Evolutionary conservation across 2,888 invertebrate species (phyloP), one percentile per base, ranked within the genome.

Genomic region (Monochamus alternatus): DNA sequence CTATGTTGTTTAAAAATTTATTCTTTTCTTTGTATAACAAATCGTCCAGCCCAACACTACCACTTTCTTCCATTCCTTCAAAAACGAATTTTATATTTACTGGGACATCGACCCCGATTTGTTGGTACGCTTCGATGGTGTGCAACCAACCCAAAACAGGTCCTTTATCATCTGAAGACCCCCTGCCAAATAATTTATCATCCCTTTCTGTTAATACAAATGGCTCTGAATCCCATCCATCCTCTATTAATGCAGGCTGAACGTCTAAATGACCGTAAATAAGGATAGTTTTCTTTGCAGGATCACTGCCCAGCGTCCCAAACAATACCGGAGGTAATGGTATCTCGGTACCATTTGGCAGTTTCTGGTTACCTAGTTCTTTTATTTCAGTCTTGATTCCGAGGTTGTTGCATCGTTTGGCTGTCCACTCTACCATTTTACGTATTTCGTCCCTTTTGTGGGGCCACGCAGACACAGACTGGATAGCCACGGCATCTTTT

Each of bases 51-150:
- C 99, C 99, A 87, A 96, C 95, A 76, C 98, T 98, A 5, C 98
- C 98, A 77, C 95, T 95, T 88, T 99, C 99, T 89, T 99, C 99
- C 99, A 99, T 99, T 73, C 97, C 98, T 91, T 99, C 99, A 87
- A 99, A 95, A 12, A 97, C 93, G 89, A 99, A 98, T 92, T 95
- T 95, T 5, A 95, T 85, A 86, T 95, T 95, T 0, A 95, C 93
- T 1, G 95, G 95, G 66, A 95, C 86, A 31, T 87, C 86, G 43
- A 82, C 82, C 7, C 86, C 93, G 73, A 94, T 89, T 71, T 93
- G 92, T 88, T 97, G 93, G 88, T 92, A 97, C 2, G 95, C 97
- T 89, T 98, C 95, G 77, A 99, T 92, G 9, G 96, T 96, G 90
- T 98, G 96, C 68, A 99, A 90, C 98, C 99, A 99, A 77, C 96